Evolutionary conservation across 1,140 invertebrate genomes (phyloP), one percentile per base, ranked within the genome.

Genomic region (Drosophila triauraria): DNA sequence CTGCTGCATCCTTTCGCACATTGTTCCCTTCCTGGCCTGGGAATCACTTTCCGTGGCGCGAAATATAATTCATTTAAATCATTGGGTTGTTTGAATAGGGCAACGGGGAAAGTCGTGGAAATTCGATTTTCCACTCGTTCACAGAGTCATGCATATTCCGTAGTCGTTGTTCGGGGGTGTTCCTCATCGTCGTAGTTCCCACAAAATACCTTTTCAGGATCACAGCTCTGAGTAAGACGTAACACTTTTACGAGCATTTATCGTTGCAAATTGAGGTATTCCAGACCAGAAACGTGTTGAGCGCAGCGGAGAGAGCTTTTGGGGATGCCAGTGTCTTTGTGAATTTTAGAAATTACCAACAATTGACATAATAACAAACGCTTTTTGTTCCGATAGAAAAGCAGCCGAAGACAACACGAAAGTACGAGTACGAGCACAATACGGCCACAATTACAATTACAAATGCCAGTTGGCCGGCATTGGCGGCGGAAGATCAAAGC

Each of bases 41-140:
- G 67, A 84, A 84, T 72, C 68, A 20, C 15, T 58, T 74, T 67
- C 67, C 51, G 65, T 78, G 80, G 72, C 74, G 62, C 61, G 62
- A 58, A 57, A 76, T 70, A 90, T 90, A 90, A 90, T 91, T 90
- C 86, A 90, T 90, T 90, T 70, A 76, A 90, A 85, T 85, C 81
- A 91, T 90, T 91, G 86, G 81, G 64, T 71, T 90, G 86, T 90
- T 91, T 91, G 86, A 79, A 82, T 75, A 83, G 44, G 51, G 40
- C 6, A 35, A 13, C 15, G 27, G 25, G 15, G 46, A 17, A 58
- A 27, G 57, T 51, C 75, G 78, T 91, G 87, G 78, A 91, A 91
- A 91, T 82, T 70, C 58, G 70, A 79, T 91, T 91, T 84, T 54
- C 60, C 58, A 46, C 47, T 46, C 56, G 75, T 87, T 84, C 80